Percentiles rank a stretch among this genome's conserved stretches.
phyloP scores from a whole-genome alignment of 2,888 invertebrate genomes.

The Pilophorus perplexus region DNA sequence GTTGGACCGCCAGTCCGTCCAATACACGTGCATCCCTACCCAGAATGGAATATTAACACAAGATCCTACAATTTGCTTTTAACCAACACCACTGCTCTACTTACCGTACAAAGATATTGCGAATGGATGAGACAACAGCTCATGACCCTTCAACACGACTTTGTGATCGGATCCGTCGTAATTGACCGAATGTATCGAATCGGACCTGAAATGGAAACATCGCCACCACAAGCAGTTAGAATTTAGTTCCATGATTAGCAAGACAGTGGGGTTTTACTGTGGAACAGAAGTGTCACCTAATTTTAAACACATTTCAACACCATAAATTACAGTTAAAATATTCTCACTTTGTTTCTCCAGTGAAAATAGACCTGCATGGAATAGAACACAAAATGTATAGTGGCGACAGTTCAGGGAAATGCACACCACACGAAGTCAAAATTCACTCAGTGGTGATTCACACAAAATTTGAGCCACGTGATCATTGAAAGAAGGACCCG shows the following conservation, averaged over 20 bases:
- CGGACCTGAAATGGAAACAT: constrained; percentile 69
- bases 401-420: no score
- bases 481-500: no score
- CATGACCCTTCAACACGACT: constrained; percentile 68
- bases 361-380: constrained; percentile 30
- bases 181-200: constrained; percentile 79
- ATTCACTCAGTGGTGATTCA: no score
- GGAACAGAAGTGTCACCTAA: no score
- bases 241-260: no score
- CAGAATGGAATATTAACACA: no score
- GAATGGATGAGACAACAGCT: constrained; percentile 81
- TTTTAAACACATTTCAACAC: background rate
- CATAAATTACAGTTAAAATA: background rate
- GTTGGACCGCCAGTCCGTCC: constrained; percentile 92
- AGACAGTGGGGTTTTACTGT: no score
- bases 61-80: background rate
- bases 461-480: no score
- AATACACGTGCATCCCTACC: constrained; percentile 70
- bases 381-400: no score
- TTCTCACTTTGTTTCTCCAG: constrained; percentile 32
- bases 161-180: constrained; percentile 75
- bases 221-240: no score
- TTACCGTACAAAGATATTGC: constrained; percentile 74
- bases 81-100: constrained; percentile 52
- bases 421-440: no score